A percentile compares a stretch with the other conserved stretches of the same genome.
phyloP scores from a whole-genome alignment of 1,140 invertebrate species.

The Drosophila miranda region DNA sequence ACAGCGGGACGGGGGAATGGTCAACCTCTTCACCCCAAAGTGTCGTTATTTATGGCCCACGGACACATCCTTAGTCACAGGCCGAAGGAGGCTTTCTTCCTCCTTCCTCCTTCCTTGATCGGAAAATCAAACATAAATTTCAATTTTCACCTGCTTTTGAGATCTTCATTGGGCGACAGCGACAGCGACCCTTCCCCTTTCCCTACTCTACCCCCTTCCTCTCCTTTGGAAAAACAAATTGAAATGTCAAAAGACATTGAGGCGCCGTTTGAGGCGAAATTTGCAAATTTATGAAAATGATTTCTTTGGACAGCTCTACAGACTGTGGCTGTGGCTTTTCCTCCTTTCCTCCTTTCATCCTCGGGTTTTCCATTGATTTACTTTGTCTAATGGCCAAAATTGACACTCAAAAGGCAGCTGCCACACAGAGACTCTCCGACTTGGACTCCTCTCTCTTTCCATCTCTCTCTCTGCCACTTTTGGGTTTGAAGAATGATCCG shows the following conservation, averaged over 20 bases:
- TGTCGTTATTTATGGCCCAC: conserved; percentile 50
- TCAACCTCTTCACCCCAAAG: conserved; percentile 38
- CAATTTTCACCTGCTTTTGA: conserved; percentile 64
- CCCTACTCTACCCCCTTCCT: conserved; percentile 1
- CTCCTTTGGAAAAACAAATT: conserved; percentile 43
- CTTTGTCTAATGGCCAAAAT: conserved; percentile 40
- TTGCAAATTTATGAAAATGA: conserved; percentile 50
- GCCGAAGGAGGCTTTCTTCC: conserved; percentile 1
- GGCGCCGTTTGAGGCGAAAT: conserved; percentile 3
- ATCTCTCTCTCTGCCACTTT: conserved; percentile 5
- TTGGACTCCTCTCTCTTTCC: not conserved
- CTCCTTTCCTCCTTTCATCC: conserved; percentile 15
- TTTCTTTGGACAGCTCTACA: conserved; percentile 38
- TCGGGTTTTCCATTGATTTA: conserved; percentile 31
- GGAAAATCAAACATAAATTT: conserved; percentile 55
- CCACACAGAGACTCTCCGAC: not conserved
- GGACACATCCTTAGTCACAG: conserved; percentile 37
- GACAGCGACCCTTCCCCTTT: not conserved
- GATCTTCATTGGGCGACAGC: conserved; percentile 22
- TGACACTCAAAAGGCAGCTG: conserved; percentile 56
- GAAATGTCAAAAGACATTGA: conserved; percentile 58
- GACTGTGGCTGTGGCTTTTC: conserved; percentile 2
- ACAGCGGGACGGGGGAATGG: conserved; percentile 17
- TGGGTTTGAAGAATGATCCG: conserved; percentile 61
- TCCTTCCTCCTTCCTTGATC: too few relatives aligned